Evolutionary conservation across 2,113 vertebrate species (phyloP).

Genomic region (Channa argus): DNA sequence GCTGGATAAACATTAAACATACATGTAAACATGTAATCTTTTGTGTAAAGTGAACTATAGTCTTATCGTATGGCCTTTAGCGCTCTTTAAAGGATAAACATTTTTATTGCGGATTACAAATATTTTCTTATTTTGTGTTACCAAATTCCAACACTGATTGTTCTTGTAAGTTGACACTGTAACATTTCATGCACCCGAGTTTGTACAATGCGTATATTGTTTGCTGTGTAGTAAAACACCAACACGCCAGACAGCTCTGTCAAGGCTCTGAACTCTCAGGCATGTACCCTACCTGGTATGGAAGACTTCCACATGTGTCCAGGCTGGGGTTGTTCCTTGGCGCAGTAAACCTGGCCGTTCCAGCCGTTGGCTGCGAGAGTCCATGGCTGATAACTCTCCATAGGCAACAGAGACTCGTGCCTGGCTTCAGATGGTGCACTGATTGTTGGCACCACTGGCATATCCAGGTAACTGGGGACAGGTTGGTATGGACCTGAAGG

Average conservation of each 20-base stretch:
- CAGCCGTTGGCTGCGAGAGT: constrained; percentile 92
- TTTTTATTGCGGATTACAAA: too few species aligned
- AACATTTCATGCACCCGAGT: background rate
- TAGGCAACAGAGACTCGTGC: constrained; percentile 92
- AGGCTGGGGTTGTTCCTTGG: constrained; percentile 95
- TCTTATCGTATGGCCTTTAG: background rate
- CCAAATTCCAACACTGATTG: background rate
- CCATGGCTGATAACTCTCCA: constrained; percentile 98
- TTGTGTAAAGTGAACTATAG: background rate
- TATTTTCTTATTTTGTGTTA: too few species aligned
- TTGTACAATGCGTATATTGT: background rate
- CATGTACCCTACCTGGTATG: constrained; percentile 87
- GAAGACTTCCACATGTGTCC: constrained; percentile 97
- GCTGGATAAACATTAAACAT: background rate
- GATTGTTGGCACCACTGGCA: constrained; percentile 94
- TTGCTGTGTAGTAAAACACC: background rate
- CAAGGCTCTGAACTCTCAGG: constrained; percentile 6
- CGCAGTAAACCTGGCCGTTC: constrained; percentile 97
- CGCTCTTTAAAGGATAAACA: background rate
- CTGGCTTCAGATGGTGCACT: constrained; percentile 91
- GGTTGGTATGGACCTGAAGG: constrained; percentile 94
- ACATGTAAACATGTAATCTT: background rate
- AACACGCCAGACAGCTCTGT: constrained; percentile 16
- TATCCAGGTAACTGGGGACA: constrained; percentile 95
- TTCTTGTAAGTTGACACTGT: constrained; percentile 8